Evolutionary conservation across 2,113 vertebrate genomes (phyloP).

Genomic region (Prunella fulvescens): DNA sequence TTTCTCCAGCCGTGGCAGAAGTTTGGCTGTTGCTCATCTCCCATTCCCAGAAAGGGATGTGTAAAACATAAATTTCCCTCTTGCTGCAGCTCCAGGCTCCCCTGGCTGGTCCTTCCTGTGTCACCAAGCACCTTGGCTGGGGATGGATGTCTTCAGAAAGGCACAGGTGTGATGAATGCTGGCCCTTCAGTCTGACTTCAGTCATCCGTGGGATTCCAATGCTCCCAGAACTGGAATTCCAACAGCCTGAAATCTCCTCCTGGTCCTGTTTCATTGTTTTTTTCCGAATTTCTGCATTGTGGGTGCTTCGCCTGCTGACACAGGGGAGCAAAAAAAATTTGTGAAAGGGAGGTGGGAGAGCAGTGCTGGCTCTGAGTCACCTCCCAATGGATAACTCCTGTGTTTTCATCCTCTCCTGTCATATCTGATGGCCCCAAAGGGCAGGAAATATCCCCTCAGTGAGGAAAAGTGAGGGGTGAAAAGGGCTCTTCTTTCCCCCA

Average conservation of each 20-base stretch:
- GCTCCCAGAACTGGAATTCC: background rate
- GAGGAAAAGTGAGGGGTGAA: background rate
- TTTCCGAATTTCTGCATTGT: background rate
- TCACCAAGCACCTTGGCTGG: background rate
- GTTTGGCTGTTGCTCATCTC: background rate
- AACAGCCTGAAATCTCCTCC: background rate
- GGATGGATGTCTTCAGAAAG: background rate
- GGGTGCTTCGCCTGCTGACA: background rate
- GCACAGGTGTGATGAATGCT: background rate
- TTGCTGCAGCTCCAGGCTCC: background rate
- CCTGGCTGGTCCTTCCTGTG: background rate
- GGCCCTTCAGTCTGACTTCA: background rate
- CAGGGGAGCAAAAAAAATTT: background rate
- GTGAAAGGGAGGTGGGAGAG: background rate
- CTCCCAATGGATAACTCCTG: background rate
- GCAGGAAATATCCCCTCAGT: background rate
- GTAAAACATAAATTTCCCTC: background rate
- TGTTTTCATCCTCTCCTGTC: background rate
- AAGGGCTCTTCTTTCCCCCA: background rate
- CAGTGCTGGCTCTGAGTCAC: background rate
- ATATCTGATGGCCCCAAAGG: background rate
- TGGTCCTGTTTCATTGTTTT: background rate
- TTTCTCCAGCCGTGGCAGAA: background rate
- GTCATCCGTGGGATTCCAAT: background rate
- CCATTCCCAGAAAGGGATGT: background rate